These are phyloP conservation scores for Oceanodroma leucorhoa DNA, from an alignment of 2,797 vertebrate genomes.

Conservation along the genomic window DNA sequence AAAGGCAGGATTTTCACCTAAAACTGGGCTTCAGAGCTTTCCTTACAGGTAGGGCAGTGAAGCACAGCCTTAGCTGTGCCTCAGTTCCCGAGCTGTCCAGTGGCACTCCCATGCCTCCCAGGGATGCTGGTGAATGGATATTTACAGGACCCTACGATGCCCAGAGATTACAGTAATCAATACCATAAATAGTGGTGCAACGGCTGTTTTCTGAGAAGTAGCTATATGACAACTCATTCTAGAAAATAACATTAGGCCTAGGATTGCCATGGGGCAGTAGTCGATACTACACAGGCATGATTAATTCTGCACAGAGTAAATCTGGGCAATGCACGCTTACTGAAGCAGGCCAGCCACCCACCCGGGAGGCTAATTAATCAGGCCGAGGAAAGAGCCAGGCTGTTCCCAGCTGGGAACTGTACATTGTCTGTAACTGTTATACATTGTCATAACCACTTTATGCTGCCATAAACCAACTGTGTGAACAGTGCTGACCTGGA, in stretches of 20 bases:
- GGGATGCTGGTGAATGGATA: neutral
- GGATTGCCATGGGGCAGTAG: neutral
- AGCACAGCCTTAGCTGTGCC: neutral
- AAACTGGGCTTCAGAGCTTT: neutral
- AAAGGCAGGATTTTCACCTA: neutral
- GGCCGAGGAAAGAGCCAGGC: slow-evolving; percentile 10
- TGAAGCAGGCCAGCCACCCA: neutral
- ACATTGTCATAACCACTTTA: slow-evolving; percentile 40
- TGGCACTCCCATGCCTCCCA: neutral
- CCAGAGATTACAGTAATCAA: neutral
- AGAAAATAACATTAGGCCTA: neutral
- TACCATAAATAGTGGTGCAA: neutral
- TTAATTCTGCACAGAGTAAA: neutral
- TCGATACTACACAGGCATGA: neutral
- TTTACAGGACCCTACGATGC: neutral
- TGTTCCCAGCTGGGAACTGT: slow-evolving; percentile 28
- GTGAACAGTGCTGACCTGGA: slow-evolving; percentile 27
- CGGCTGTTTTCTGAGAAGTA: slow-evolving; percentile 37
- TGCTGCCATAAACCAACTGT: slow-evolving; percentile 3
- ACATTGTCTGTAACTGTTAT: slow-evolving; percentile 11
- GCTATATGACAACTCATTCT: neutral
- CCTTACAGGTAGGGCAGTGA: neutral
- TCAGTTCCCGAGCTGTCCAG: neutral
- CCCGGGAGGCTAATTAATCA: slow-evolving; percentile 15
- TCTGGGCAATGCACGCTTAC: neutral